phyloP scores from a whole-genome alignment of 2,113 vertebrate genomes.

The Nanorana parkeri region DNA sequence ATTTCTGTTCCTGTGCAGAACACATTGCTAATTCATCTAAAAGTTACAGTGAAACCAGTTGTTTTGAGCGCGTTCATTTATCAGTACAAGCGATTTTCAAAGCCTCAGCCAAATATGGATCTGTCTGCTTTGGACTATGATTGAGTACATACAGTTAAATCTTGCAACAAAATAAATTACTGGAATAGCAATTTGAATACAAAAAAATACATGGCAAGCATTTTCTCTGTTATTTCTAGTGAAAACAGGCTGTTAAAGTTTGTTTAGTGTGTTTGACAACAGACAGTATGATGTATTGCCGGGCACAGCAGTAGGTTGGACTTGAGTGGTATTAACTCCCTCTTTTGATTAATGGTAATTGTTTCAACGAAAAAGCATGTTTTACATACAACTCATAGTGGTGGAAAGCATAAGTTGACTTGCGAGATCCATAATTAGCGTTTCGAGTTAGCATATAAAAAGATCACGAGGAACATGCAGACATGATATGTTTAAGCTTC shows the following conservation, averaged over 20 bases:
- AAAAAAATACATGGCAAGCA: constrained; percentile 79
- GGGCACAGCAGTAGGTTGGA: constrained; percentile 84
- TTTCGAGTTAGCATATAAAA: constrained; percentile 76
- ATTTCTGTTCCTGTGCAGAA: constrained; percentile 31
- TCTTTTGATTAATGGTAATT: constrained; percentile 90
- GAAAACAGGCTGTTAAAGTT: constrained; percentile 79
- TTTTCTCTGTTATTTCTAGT: constrained; percentile 74
- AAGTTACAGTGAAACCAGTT: constrained; percentile 58
- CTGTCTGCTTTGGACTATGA: constrained; percentile 65
- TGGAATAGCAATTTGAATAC: constrained; percentile 75
- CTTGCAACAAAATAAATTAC: constrained; percentile 72
- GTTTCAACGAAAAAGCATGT: constrained; percentile 81
- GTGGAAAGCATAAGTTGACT: constrained; percentile 81
- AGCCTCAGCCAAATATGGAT: constrained; percentile 63
- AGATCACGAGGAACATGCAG: constrained; percentile 68
- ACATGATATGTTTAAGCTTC: constrained; percentile 66
- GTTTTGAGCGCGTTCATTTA: constrained; percentile 64
- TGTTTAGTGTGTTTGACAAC: constrained; percentile 83
- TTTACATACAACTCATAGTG: constrained; percentile 80
- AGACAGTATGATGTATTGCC: constrained; percentile 86
- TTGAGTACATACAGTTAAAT: constrained; percentile 76
- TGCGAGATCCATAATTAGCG: constrained; percentile 79
- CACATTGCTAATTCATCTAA: constrained; percentile 57
- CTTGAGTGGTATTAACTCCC: constrained; percentile 83
- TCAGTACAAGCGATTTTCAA: constrained; percentile 63